Evolutionary conservation across 92 coral and sea anemone genomes (phyloP), one percentile per base, ranked within the genome.

Genomic region (Heteractis magnifica): DNA sequence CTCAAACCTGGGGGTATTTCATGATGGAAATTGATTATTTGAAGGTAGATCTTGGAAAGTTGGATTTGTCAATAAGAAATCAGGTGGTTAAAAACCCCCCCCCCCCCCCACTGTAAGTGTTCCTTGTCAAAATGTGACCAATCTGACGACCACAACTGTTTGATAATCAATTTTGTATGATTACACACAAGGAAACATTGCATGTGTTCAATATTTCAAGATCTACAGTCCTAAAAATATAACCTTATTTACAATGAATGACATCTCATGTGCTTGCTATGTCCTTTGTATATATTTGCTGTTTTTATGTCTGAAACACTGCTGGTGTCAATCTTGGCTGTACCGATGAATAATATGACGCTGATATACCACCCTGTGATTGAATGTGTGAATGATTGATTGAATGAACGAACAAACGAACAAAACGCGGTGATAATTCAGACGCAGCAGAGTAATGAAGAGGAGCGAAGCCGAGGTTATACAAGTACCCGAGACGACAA

Each of bases 241-340:
- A 23, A 82, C 78, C 68, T 49, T 44, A 82, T 82, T 62, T 88
- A 60, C 65, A 72, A 23, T 86, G 87, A 89, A 79, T 85, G 81
- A 70, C 64, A 88, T 91, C 98, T 93, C 90, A 93, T 89, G 92
- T 87, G 85, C 89, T 91, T 89, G 91, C 97, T 93, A 92, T 93
- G 91, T 93, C 82, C 91, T 89, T 90, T 93, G 92, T 92, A 90
- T 93, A 90, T 93, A 89, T 93, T 89, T 91, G 92, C 98, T 93
- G 83, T 93, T 93, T 93, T 87, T 93, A 93, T 93, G 88, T 85
- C 81, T 68, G 93, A 87, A 85, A 79, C 76, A 59, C 91, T 87
- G 89, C 89, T 86, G 93, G 81, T 83, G 88, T 85, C 84, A 44
- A 81, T 41, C 77, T 49, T 76, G 75, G 89, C 64, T 83, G 85